phyloP scores from a whole-genome alignment of 2,888 invertebrate genomes.

The Empis livida region DNA sequence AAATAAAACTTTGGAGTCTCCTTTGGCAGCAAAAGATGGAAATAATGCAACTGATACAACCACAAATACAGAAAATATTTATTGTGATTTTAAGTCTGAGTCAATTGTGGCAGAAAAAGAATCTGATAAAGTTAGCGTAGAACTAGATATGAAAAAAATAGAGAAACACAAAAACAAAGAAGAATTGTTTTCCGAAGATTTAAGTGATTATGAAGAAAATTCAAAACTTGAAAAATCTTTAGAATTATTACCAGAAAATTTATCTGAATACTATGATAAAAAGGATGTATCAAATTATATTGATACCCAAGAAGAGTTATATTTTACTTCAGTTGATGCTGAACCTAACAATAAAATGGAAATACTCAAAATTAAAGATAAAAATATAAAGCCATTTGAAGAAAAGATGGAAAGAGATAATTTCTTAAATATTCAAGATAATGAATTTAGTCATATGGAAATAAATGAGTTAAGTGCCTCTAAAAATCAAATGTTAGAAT shows the following conservation, averaged over 20 bases:
- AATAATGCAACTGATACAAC: background rate
- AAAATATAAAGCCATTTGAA: background rate
- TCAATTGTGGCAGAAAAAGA: no score
- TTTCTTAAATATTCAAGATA: background rate
- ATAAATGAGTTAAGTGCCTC: no score
- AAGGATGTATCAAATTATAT: background rate
- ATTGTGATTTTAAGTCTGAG: background rate
- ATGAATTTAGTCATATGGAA: no score
- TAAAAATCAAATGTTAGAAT: background rate
- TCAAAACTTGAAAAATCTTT: background rate
- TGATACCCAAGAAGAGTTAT: background rate
- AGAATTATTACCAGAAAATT: background rate
- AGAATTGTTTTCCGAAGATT: no score
- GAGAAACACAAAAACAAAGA: no score
- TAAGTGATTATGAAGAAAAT: background rate
- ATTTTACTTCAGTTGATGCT: background rate
- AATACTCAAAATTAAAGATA: background rate
- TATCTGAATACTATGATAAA: background rate
- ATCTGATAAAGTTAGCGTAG: no score
- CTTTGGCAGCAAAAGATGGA: background rate
- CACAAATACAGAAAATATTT: background rate
- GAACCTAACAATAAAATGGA: background rate
- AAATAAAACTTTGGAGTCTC: background rate
- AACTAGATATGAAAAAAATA: no score
- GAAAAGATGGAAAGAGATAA: background rate